phyloP scores from a whole-genome alignment of 2,113 vertebrate species.

The Trematocara nigrifrons region DNA sequence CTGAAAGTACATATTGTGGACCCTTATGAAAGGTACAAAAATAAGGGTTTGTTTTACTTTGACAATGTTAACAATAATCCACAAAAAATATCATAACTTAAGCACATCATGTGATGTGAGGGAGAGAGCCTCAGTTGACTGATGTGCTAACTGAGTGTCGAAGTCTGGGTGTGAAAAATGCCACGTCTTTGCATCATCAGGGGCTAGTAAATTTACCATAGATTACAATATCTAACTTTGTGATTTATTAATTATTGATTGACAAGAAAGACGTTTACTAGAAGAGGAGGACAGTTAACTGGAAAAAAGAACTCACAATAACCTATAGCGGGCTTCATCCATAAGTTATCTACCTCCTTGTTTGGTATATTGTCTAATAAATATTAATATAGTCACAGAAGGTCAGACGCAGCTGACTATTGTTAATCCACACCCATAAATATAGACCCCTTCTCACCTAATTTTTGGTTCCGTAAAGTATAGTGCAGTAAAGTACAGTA shows the following conservation, averaged over 20 bases:
- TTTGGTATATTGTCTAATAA: not conserved
- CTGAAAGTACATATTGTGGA: not conserved
- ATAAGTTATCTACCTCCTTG: not conserved
- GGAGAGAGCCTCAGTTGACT: not conserved
- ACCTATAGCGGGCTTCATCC: not conserved
- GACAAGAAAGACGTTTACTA: not conserved
- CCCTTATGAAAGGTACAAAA: not conserved
- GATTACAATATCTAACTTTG: not conserved
- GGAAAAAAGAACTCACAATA: not conserved
- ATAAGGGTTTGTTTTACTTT: not conserved
- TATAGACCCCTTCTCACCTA: not conserved
- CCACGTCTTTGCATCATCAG: fast-evolving
- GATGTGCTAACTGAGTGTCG: not conserved
- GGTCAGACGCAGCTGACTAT: not conserved
- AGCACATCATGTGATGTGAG: not conserved
- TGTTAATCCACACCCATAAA: not conserved
- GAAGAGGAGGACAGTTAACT: not conserved
- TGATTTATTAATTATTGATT: not conserved
- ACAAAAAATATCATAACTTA: not conserved
- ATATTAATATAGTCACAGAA: not conserved
- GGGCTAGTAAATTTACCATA: not conserved
- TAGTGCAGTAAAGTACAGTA: not conserved
- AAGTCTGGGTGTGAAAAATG: not conserved
- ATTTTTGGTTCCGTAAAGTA: not conserved
- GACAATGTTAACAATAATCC: not conserved